These are phyloP conservation scores for Dendrocincla fuliginosa DNA, from an alignment of 2,797 vertebrate genomes.

Conservation along the genomic window DNA sequence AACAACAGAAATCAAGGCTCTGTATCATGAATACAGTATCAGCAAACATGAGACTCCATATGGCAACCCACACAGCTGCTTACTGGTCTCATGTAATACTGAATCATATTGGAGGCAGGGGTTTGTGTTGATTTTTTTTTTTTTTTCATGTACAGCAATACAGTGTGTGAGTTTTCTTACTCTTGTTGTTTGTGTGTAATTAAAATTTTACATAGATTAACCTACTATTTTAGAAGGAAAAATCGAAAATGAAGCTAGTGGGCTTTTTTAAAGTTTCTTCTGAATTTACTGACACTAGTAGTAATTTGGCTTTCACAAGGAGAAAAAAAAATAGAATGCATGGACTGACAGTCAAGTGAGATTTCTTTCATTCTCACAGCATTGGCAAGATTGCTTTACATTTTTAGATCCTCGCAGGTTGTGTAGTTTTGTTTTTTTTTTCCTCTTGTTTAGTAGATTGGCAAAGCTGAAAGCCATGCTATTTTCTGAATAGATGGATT, in stretches of 20 bases:
- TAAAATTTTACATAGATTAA: background rate
- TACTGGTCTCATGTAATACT: background rate
- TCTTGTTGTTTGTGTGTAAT: background rate
- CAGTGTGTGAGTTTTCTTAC: background rate
- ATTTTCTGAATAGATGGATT: slow-evolving; percentile 8
- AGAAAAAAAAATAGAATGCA: background rate
- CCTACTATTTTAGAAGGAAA: background rate
- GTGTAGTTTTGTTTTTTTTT: background rate
- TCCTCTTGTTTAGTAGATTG: background rate
- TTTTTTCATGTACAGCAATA: background rate
- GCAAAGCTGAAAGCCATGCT: background rate
- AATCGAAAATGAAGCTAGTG: background rate
- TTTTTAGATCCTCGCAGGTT: background rate
- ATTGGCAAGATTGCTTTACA: background rate
- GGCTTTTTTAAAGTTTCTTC: background rate
- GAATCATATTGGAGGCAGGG: background rate
- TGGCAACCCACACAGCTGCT: background rate
- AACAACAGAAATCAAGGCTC: fast-evolving
- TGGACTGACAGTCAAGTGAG: background rate
- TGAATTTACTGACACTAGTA: background rate
- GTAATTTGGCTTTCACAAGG: background rate
- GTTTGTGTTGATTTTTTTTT: background rate
- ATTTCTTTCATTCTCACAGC: background rate
- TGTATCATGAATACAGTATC: background rate
- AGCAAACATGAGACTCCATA: background rate